Evolutionary conservation across 2,888 invertebrate species (phyloP).

Genomic region (Protodeltote pygarga): DNA sequence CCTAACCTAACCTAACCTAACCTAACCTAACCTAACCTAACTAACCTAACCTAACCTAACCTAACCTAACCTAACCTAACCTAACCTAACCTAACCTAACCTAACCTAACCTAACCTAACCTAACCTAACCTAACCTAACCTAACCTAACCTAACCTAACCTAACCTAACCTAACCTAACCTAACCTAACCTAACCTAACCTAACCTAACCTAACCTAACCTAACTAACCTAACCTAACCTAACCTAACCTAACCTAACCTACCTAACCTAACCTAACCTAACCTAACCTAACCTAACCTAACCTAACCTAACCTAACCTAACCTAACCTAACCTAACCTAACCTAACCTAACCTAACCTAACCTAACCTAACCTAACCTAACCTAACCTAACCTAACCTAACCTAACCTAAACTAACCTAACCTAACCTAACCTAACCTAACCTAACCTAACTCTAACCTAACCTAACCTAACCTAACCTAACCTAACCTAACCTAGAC

Average conservation of each 20-base stretch:
- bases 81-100: slow-evolving; percentile 25
- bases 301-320: slow-evolving; percentile 21
- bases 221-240: slow-evolving; percentile 19
- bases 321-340: slow-evolving; percentile 15
- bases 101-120: slow-evolving; percentile 25
- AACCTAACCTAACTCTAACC: too few relatives aligned
- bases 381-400: too few relatives aligned
- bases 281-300: slow-evolving; percentile 21
- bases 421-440: too few relatives aligned
- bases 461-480: too few relatives aligned
- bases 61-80: slow-evolving; percentile 23
- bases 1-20: slow-evolving; percentile 29
- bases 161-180: slow-evolving; percentile 25
- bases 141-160: slow-evolving; percentile 26
- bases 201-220: slow-evolving; percentile 24
- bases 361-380: too few relatives aligned
- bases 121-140: too few relatives aligned
- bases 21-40: slow-evolving; percentile 29
- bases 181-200: slow-evolving; percentile 21
- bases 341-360: too few relatives aligned
- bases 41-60: slow-evolving; percentile 30
- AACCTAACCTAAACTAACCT: too few relatives aligned
- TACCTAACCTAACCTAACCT: too few relatives aligned
- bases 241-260: too few relatives aligned
- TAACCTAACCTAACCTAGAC: too few relatives aligned